Evolutionary conservation across 2,797 vertebrate species (phyloP), one percentile per base, ranked within the genome.

Genomic region (Poecilia wingei): DNA sequence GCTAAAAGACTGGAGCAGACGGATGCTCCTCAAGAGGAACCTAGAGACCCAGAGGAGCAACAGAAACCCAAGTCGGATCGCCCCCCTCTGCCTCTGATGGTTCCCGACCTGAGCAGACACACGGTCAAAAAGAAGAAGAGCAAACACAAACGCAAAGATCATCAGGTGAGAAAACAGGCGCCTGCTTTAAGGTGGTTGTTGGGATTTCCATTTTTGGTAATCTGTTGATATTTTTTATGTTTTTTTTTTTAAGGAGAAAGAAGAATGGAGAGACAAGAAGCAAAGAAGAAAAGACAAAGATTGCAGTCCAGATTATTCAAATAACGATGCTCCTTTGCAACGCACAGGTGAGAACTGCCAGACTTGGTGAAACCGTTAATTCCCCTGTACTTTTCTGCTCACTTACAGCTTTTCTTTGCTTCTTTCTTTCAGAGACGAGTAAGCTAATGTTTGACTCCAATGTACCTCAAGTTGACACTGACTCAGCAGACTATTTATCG

Each of bases 1-100:
- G 84, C 76, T 43, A 41, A 88, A 75, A 85, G 96, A 94, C 86
- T 93, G 68, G 59, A 93, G 86, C 81, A 95, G 84, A 72, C 92
- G 87, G 45, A 31, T 4, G 2, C 77, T 89, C 78, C 91, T 94
- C 93, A 92, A 81, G 73, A 95, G 94, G 84, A 88, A 1, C 22
- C 55, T 68, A 0, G 90, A 90, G 81, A 57, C 22, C 33, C 71
- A 0, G 51, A 69, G 22, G 89, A 6, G 22, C 87, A 3, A 66
- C 82, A 2, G 39, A 91, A 14, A 77, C 89, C 3, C 79, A 77
- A 79, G 86, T 94, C 51, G 4, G 86, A 49, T 80, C 87, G 3
- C 85, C 89, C 70, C 64, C 80, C 70, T 0, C 75, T 86, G 4
- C 89, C 78, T 9, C 76, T 80, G 46, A 39, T 5, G 0, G 80